These are phyloP conservation scores for Dipodomys spectabilis DNA, from an alignment of 2,113 vertebrate species.

Conservation along the genomic window DNA sequence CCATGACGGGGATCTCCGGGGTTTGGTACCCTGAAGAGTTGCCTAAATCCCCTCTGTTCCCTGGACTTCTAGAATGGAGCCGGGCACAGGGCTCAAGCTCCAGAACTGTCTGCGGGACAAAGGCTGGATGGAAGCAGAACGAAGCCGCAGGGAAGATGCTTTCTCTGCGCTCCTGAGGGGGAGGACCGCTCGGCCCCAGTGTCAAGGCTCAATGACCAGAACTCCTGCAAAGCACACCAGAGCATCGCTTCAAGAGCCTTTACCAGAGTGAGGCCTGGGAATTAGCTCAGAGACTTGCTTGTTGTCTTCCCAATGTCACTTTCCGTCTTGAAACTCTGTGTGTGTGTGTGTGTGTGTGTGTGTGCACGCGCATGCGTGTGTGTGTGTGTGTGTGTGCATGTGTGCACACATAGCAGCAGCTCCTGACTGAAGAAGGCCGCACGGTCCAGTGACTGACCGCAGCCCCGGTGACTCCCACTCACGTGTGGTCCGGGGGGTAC, in stretches of 20 bases:
- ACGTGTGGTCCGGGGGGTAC: fast-evolving
- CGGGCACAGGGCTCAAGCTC: fast-evolving
- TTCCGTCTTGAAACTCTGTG: not conserved
- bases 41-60: fast-evolving
- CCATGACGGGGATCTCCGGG: not conserved
- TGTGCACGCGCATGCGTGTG: too few relatives aligned
- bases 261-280: fast-evolving
- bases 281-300: not conserved
- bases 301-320: not conserved
- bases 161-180: too few relatives aligned
- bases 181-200: too few relatives aligned
- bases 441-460: not conserved
- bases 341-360: too few relatives aligned
- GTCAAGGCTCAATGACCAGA: too few relatives aligned
- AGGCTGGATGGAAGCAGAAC: fast-evolving
- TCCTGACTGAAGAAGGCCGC: not conserved
- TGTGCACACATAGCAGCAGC: too few relatives aligned
- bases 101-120: fast-evolving
- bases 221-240: too few relatives aligned
- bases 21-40: not conserved
- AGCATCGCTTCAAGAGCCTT: too few relatives aligned
- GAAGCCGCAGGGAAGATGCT: fast-evolving
- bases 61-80: fast-evolving
- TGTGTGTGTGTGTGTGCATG: not conserved
- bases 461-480: fast-evolving